Evolutionary conservation across 2,888 invertebrate genomes (phyloP).

Genomic region (Sipha maydis): DNA sequence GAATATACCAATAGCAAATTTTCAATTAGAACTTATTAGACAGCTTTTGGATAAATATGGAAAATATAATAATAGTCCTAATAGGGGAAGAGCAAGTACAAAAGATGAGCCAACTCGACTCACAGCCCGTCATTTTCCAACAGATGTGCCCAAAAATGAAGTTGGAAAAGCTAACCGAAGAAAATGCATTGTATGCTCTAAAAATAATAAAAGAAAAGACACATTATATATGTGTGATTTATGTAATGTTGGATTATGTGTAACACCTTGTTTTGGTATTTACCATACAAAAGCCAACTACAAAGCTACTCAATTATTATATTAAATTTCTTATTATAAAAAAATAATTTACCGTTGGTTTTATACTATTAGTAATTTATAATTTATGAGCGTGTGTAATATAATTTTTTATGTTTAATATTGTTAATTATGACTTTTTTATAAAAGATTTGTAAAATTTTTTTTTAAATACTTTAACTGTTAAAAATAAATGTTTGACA

Average conservation of each 20-base stretch:
- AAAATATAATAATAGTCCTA: not conserved
- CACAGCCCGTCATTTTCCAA: not conserved
- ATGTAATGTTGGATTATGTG: not conserved
- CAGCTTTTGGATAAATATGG: not conserved
- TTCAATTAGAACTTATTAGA: conserved; percentile 12
- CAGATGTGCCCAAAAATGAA: not conserved
- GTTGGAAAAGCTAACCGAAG: not conserved
- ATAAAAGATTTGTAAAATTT: too few species aligned
- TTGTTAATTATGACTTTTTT: too few species aligned
- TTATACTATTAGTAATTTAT: too few species aligned
- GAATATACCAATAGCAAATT: conserved; percentile 2
- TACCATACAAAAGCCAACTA: conserved; percentile 3
- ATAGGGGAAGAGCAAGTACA: not conserved
- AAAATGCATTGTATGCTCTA: conserved; percentile 2
- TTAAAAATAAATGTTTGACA: too few species aligned
- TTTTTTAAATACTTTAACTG: too few species aligned
- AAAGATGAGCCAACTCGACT: not conserved
- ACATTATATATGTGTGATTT: not conserved
- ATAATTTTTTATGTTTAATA: too few species aligned
- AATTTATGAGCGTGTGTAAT: too few species aligned
- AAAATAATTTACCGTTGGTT: too few species aligned
- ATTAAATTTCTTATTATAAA: too few species aligned
- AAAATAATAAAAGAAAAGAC: conserved; percentile 10
- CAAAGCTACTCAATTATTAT: too few species aligned
- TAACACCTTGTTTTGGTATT: not conserved